Percentiles rank a stretch among this genome's conserved stretches.
phyloP scores from a whole-genome alignment of 2,888 invertebrate genomes.

The Calephelis perditalis region DNA sequence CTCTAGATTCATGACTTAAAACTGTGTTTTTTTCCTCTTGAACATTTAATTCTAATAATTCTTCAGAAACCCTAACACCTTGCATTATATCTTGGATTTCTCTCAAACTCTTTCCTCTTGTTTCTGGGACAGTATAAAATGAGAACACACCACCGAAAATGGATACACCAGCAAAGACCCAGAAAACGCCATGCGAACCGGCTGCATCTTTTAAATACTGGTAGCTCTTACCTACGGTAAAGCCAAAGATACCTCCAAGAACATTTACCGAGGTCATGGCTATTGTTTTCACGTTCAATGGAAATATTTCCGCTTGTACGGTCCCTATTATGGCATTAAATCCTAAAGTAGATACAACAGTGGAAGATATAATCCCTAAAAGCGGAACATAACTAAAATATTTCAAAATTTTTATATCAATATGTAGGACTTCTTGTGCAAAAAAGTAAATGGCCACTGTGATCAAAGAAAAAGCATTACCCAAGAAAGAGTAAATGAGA shows the following conservation, averaged over 20 bases:
- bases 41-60: conserved; percentile 13
- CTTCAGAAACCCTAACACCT: conserved; percentile 39
- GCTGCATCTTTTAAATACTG: conserved; percentile 61
- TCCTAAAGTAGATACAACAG: conserved; percentile 52
- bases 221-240: conserved; percentile 66
- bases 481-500: conserved; percentile 55
- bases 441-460: conserved; percentile 55
- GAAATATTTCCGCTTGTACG: conserved; percentile 71
- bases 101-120: conserved; percentile 73
- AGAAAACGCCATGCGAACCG: conserved; percentile 69
- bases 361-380: conserved; percentile 52
- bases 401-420: conserved; percentile 36
- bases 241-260: conserved; percentile 64
- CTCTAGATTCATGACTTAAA: conserved; percentile 18
- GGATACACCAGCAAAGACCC: conserved; percentile 60
- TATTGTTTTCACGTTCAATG: conserved; percentile 73
- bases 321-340: conserved; percentile 67
- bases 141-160: conserved; percentile 68
- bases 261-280: conserved; percentile 68
- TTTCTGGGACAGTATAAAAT: conserved; percentile 72
- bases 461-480: conserved; percentile 40
- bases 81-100: conserved; percentile 75
- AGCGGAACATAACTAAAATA: conserved; percentile 53
- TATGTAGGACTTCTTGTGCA: conserved; percentile 42
- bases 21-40: conserved; percentile 22